Evolutionary conservation across 1,140 invertebrate genomes (phyloP), one percentile per base, ranked within the genome.

Genomic region (Mycetomoellerius zeteki): DNA sequence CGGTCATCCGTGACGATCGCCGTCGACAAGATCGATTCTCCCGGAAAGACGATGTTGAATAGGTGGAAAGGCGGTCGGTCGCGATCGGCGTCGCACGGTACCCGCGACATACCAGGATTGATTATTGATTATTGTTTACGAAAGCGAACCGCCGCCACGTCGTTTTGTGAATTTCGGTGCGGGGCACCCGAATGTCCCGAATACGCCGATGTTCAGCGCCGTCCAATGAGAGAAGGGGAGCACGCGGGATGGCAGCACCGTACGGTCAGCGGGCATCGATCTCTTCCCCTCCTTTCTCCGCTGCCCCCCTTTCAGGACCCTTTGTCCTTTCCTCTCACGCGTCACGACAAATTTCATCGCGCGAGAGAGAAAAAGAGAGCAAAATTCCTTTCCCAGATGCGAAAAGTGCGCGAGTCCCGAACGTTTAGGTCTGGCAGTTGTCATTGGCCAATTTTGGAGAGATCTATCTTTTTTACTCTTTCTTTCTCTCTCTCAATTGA

Each of bases 241-340:
- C 64, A 64, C 86, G 69, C 73, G 85, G 73, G 88, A 72, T 89
- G 93, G 93, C 93, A 93, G 89, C 93, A 94, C 93, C 88, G 89
- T 90, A 91, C 92, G 86, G 87, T 71, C 86, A 88, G 86, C 85
- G 89, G 78, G 89, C 93, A 94, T 94, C 93, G 93, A 94, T 94
- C 93, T 93, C 92, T 58, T 89, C 72, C 67, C 81, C 10, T 43
- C 58, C 62, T 73, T 60, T 16, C 52, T 3, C 4, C 64, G n/a
- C 56, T 72, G 30, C 84, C 37, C 85, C 52, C 56, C 56, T 60
- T 67, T 78, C 72, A 54, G 62, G 58, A 62, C 82, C 50, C 91
- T 76, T 88, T 81, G 65, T 90, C 80, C 60, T 77, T 69, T 43
- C 64, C 33, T 21, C 75, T 47, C 56, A 12, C 52, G 69, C 64